A percentile compares a stretch with the other conserved stretches of the same genome.
Conservation (phyloP, 53 echinoderm and acorn worm species). For the Apostichopus leukothele region DNA sequence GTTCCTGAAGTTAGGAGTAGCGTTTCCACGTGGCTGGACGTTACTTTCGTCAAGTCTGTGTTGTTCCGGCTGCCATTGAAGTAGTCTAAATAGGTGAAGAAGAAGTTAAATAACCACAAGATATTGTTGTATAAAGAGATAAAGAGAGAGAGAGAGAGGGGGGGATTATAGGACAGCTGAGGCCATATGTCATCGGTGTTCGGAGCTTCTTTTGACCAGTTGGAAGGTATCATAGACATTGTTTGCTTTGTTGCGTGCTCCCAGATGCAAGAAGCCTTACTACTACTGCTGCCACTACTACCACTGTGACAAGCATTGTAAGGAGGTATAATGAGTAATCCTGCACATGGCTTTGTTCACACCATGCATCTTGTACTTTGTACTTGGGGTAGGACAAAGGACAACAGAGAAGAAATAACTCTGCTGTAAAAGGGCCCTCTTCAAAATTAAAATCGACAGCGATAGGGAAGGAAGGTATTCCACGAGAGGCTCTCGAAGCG, state of each 20-base stretch:
- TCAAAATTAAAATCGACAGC: no score
- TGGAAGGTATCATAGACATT: neutral
- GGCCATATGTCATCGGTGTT: no score
- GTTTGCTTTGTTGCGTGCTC: conserved; percentile 28
- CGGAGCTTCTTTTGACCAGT: no score
- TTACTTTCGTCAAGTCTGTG: neutral
- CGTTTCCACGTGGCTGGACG: neutral
- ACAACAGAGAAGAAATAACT: no score
- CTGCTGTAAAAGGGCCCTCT: no score
- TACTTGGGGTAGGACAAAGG: no score
- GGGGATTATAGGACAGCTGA: no score
- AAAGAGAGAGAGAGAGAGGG: no score
- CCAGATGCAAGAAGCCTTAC: neutral
- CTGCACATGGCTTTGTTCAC: neutral
- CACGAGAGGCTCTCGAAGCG: no score
- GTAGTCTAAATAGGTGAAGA: neutral
- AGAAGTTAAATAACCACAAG: conserved; percentile 11
- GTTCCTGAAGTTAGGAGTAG: no score
- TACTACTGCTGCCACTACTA: neutral
- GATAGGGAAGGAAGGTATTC: no score
- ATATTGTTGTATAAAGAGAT: neutral
- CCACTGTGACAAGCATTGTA: neutral
- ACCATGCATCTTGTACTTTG: no score
- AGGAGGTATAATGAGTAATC: neutral
- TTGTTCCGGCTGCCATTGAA: neutral